phyloP scores from a whole-genome alignment of 2,113 vertebrate genomes.

The Malurus melanocephalus region DNA sequence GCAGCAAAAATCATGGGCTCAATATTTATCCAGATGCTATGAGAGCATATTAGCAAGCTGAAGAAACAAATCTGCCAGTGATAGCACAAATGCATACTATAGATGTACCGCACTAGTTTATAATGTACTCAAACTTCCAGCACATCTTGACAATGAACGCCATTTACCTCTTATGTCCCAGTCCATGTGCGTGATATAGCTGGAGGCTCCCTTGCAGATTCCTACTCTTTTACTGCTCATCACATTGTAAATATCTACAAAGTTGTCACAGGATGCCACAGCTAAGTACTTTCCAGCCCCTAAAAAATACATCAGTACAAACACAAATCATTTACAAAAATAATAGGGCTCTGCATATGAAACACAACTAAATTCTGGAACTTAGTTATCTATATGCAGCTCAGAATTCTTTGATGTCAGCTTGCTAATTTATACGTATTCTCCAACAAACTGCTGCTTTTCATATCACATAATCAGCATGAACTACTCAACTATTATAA shows the following conservation, averaged over 20 bases:
- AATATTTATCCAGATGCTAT: neutral
- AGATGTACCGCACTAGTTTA: neutral
- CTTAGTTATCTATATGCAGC: neutral
- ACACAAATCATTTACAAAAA: neutral
- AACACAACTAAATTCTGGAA: neutral
- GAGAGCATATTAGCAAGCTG: neutral
- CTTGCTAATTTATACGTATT: neutral
- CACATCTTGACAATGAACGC: neutral
- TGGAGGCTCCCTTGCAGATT: conserved; percentile 92
- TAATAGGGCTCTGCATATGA: neutral
- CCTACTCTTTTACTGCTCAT: conserved; percentile 96
- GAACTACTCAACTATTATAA: neutral
- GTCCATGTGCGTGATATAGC: conserved; percentile 93
- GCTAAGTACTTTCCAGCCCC: conserved; percentile 93
- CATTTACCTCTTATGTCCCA: conserved; percentile 92
- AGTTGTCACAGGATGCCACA: conserved; percentile 92
- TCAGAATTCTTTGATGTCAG: neutral
- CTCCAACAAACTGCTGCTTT: neutral
- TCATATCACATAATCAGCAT: neutral
- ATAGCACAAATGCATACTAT: neutral
- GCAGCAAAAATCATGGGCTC: neutral
- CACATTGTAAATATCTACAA: conserved; percentile 96
- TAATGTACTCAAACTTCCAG: neutral
- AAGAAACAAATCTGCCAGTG: neutral
- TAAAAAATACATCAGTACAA: conserved; percentile 61